Evolutionary conservation across 1,140 invertebrate genomes (phyloP).

Genomic region (Ephestia elutella): DNA sequence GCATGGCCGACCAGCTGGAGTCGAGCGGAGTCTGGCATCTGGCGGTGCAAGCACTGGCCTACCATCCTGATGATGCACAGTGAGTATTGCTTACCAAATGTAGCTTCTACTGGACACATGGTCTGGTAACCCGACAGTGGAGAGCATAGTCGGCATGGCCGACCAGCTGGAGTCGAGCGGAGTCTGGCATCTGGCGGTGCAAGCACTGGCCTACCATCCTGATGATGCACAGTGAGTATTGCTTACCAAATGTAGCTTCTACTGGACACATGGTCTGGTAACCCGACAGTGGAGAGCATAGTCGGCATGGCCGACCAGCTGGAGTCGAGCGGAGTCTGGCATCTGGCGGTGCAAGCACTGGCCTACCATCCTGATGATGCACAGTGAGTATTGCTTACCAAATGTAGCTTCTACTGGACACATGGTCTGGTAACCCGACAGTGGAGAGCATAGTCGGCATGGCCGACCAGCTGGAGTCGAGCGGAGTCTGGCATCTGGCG

Average conservation of each 20-base stretch:
- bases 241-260: no score
- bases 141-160: slow-evolving; percentile 83
- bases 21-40: slow-evolving; percentile 89
- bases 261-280: no score
- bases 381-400: slow-evolving; percentile 40
- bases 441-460: slow-evolving; percentile 81
- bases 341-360: slow-evolving; percentile 91
- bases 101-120: no score
- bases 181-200: slow-evolving; percentile 92
- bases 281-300: slow-evolving; percentile 77
- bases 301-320: slow-evolving; percentile 88
- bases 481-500: slow-evolving; percentile 91
- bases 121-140: no score
- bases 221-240: slow-evolving; percentile 70
- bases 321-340: slow-evolving; percentile 87
- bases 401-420: no score
- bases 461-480: slow-evolving; percentile 87
- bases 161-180: slow-evolving; percentile 87
- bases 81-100: slow-evolving; percentile 35
- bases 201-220: slow-evolving; percentile 87
- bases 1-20: slow-evolving; percentile 90
- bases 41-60: slow-evolving; percentile 89
- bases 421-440: no score
- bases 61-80: slow-evolving; percentile 79
- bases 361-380: slow-evolving; percentile 83